Conservation (phyloP, 2,113 vertebrate genomes). For the Balaeniceps rex region DNA sequence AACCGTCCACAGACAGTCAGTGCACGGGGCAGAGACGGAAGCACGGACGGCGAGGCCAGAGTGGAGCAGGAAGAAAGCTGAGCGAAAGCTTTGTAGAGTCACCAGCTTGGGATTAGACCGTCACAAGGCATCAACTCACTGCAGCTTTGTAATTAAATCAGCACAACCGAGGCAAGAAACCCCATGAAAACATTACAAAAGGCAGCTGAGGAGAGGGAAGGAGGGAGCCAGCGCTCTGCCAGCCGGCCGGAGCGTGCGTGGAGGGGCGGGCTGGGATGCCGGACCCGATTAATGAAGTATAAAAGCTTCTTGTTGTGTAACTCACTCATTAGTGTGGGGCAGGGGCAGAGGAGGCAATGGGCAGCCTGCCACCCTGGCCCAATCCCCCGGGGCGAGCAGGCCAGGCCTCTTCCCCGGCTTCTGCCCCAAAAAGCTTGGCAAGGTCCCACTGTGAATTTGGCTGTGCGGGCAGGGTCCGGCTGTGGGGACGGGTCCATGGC, state of each 20-base stretch:
- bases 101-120: slow-evolving; percentile 81
- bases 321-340: slow-evolving; percentile 58
- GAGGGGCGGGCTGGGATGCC: neutral
- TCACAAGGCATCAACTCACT: slow-evolving; percentile 86
- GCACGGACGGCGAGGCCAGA: neutral
- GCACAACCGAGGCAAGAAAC: slow-evolving; percentile 56
- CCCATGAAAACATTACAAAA: slow-evolving; percentile 63
- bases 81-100: slow-evolving; percentile 74
- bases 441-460: neutral
- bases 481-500: accelerated
- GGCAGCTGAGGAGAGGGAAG: slow-evolving; percentile 37
- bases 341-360: slow-evolving; percentile 36
- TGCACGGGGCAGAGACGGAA: neutral
- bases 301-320: slow-evolving; percentile 74
- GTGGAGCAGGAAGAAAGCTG: neutral
- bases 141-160: slow-evolving; percentile 78
- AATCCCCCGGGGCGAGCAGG: neutral
- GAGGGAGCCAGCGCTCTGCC: neutral
- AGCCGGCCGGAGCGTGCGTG: neutral
- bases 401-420: neutral
- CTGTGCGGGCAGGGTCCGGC: accelerated
- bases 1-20: neutral
- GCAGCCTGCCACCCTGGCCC: slow-evolving; percentile 14
- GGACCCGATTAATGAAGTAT: slow-evolving; percentile 42
- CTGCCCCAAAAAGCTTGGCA: neutral